These are phyloP conservation scores for Psilopsiagon aymara DNA, from an alignment of 2,113 vertebrate genomes.

Conservation along the genomic window DNA sequence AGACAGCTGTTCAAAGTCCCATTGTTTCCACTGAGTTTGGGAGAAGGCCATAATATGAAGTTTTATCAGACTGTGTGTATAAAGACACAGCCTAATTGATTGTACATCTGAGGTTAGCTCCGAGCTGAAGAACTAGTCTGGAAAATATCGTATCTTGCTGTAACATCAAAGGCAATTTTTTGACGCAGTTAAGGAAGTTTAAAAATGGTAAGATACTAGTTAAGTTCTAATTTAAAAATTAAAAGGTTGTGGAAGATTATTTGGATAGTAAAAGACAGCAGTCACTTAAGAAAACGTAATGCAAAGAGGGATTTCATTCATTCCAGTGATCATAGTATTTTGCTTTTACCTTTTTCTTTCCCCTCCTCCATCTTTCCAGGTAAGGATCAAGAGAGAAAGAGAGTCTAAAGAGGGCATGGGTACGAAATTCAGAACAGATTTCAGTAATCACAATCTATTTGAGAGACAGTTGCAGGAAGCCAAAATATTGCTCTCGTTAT, in stretches of 20 bases:
- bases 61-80: background rate
- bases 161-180: background rate
- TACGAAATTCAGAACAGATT: conserved; percentile 21
- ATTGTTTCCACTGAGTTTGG: background rate
- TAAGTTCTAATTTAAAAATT: background rate
- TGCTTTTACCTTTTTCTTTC: background rate
- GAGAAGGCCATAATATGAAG: background rate
- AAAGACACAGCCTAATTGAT: background rate
- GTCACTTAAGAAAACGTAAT: background rate
- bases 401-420: background rate
- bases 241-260: background rate
- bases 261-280: background rate
- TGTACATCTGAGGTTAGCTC: background rate
- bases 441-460: background rate
- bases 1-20: background rate
- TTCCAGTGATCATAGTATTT: background rate
- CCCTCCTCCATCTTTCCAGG: background rate
- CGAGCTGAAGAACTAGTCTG: background rate
- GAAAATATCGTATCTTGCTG: background rate
- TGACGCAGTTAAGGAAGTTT: background rate
- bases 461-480: conserved; percentile 26
- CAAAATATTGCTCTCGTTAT: conserved; percentile 49
- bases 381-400: background rate
- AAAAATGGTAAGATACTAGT: background rate
- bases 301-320: background rate